phyloP scores from a whole-genome alignment of 2,888 invertebrate genomes.

The Frankliniella fusca region DNA sequence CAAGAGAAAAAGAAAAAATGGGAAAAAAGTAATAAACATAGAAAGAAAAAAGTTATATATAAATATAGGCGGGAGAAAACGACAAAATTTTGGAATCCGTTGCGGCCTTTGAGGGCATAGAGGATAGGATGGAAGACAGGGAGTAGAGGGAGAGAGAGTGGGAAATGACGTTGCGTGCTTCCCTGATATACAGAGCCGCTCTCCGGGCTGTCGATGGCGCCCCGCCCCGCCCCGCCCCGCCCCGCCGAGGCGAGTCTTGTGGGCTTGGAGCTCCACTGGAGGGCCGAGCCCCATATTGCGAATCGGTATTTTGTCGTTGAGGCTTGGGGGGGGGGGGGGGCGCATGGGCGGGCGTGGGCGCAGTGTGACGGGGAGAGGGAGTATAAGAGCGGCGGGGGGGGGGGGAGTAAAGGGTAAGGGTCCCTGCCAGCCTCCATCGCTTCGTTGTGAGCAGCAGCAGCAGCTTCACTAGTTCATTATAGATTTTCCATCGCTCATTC shows the following conservation, averaged over 20 bases:
- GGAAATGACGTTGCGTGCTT: neutral
- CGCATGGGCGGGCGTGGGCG: neutral
- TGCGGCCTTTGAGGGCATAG: too few relatives aligned
- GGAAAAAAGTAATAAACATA: too few relatives aligned
- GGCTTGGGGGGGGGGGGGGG: neutral
- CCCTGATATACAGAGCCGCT: neutral
- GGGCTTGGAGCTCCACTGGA: neutral
- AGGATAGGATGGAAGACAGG: too few relatives aligned
- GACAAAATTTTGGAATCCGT: too few relatives aligned
- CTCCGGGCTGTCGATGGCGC: constrained; percentile 1
- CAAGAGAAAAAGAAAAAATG: too few relatives aligned
- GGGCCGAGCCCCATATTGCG: neutral
- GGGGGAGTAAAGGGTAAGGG: neutral
- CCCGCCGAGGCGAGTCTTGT: neutral
- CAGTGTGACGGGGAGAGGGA: too few relatives aligned
- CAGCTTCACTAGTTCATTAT: constrained; percentile 23
- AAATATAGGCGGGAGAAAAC: too few relatives aligned
- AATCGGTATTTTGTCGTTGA: constrained; percentile 10
- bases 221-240: neutral
- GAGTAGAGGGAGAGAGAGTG: neutral
- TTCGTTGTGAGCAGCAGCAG: constrained; percentile 6
- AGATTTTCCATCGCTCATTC: constrained; percentile 22
- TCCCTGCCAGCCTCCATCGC: neutral
- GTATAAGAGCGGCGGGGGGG: neutral
- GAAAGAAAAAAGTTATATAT: too few relatives aligned